Evolutionary conservation across 30 jellyfish, hydroid and myxozoan species (phyloP), one percentile per base, ranked within the genome.

Genomic region (Calvadosia cruxmelitensis): DNA sequence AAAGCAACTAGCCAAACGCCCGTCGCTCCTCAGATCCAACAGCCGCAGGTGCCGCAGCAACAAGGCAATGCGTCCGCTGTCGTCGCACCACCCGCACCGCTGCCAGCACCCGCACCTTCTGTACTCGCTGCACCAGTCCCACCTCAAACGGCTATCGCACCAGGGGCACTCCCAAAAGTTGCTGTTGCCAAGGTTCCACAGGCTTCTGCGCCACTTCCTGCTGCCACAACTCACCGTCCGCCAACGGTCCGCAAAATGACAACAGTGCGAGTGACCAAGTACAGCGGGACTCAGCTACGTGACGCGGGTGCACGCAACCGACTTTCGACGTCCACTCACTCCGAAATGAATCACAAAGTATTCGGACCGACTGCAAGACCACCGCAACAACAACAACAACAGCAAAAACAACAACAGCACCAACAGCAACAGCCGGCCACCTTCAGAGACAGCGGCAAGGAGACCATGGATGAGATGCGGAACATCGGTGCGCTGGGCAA

Each of bases 1-100:
- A 84, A 84, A 84, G 95, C 95, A 84, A 84, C 95, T 84, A 84
- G 95, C 93, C 83, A 76, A 66, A 34, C 57, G 20, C 20, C 57
- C 20, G 15, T 20, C 57, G 20, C 20, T 42, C 57, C 10, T 20
- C 77, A 66, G 53, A 32, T 33, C 92, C 42, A 0, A n/a, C 27
- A 15, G 36, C 0, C 3, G 27, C 78, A 32, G 24, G 23, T 52
- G 29, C 42, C 69, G 23, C 69, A 16, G 72, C 78, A 69, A 5
- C 78, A 34, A 36, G 42, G 36, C 25, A 28, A 34, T 0, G 67
- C 34, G 5, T 1, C 49, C 1, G n/a, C 69, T 23, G 49, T 29
- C 67, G 35, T 52, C 33, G 74, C 50, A 49, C 32, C 73, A 31
- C 62, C 57, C n/a, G 62, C 79, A 10, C 51, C 57, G 79, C 86